phyloP scores from a whole-genome alignment of 2,888 invertebrate species.

The Philereme vetulata region DNA sequence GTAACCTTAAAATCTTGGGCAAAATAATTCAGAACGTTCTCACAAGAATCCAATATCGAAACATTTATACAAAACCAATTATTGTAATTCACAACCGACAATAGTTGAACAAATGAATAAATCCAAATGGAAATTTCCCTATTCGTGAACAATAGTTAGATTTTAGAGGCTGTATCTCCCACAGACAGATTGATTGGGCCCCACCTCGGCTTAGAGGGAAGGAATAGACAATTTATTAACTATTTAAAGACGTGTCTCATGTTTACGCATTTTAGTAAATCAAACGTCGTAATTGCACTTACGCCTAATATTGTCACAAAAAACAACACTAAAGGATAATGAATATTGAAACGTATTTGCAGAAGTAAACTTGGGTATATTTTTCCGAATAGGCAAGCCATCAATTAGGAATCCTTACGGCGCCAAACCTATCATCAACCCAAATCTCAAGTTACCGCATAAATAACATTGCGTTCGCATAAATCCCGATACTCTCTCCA shows the following conservation, averaged over 20 bases:
- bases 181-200: constrained; percentile 83
- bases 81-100: constrained; percentile 68
- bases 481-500: constrained; percentile 79
- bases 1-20: no score
- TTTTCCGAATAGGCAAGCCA: constrained; percentile 24
- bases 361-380: constrained; percentile 5
- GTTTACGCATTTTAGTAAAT: not conserved
- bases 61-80: constrained; percentile 43
- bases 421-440: constrained; percentile 50
- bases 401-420: constrained; percentile 31
- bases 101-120: constrained; percentile 83
- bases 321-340: not conserved
- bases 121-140: constrained; percentile 82
- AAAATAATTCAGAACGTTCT: constrained; percentile 16
- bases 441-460: constrained; percentile 68
- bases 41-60: constrained; percentile 21
- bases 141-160: constrained; percentile 83
- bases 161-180: constrained; percentile 81
- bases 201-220: constrained; percentile 61
- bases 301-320: no score
- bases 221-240: constrained; percentile 49
- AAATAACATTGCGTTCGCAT: constrained; percentile 74
- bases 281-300: not conserved
- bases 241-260: constrained; percentile 26
- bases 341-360: not conserved